Evolutionary conservation across 2,888 invertebrate species (phyloP).

Genomic region (Rutpela maculata): DNA sequence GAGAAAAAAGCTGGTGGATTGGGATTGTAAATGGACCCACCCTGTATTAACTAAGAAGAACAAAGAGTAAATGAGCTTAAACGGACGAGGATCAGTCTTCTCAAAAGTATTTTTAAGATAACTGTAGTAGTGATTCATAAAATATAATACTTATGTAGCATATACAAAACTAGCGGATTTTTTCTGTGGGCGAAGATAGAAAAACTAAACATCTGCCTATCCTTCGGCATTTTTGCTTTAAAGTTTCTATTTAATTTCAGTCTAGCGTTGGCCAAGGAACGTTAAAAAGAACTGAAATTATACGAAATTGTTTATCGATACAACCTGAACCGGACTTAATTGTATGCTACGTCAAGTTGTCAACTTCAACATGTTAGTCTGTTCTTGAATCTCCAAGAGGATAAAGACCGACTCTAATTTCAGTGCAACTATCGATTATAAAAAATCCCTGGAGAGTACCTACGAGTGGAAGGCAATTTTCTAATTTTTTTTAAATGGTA

Average conservation of each 20-base stretch:
- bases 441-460: conserved; percentile 5
- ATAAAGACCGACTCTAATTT: conserved; percentile 37
- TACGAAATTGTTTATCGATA: conserved; percentile 48
- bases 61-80: too few relatives aligned
- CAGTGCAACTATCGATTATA: conserved; percentile 21
- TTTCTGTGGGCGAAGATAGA: not conserved
- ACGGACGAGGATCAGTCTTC: too few relatives aligned
- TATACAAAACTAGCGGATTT: not conserved
- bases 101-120: too few relatives aligned
- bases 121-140: too few relatives aligned
- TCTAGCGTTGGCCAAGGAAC: conserved; percentile 13
- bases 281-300: conserved; percentile 44
- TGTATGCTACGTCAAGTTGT: conserved; percentile 49
- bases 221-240: not conserved
- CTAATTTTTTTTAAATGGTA: not conserved
- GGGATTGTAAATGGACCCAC: too few relatives aligned
- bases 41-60: too few relatives aligned
- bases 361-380: conserved; percentile 43
- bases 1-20: too few relatives aligned
- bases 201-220: not conserved
- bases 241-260: conserved; percentile 17
- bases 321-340: conserved; percentile 42
- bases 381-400: conserved; percentile 15
- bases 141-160: too few relatives aligned
- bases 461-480: not conserved